Evolutionary conservation across 1,140 invertebrate genomes (phyloP).

Genomic region (Zaprionus tsacasi): DNA sequence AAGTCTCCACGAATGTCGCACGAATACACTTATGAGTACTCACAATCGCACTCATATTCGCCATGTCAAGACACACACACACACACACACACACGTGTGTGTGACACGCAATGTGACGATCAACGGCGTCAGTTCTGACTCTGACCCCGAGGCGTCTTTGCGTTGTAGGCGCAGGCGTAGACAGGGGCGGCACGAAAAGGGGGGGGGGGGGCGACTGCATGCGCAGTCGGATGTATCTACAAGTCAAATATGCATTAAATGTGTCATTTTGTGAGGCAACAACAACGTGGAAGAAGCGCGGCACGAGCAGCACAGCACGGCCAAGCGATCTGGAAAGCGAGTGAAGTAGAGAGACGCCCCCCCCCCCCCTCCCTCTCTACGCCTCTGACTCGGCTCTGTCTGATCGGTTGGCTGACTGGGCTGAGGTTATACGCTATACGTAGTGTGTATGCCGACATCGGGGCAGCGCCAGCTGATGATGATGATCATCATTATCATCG

Average conservation of each 20-base stretch:
- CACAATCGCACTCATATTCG: constrained; percentile 31
- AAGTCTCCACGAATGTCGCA: constrained; percentile 47
- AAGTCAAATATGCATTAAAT: constrained; percentile 83
- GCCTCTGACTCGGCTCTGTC: constrained; percentile 24
- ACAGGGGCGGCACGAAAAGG: background rate
- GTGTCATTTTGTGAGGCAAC: constrained; percentile 77
- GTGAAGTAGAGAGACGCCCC: constrained; percentile 20
- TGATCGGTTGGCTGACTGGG: constrained; percentile 73
- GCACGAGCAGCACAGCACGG: constrained; percentile 41
- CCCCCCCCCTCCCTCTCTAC: background rate
- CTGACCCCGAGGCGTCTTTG: constrained; percentile 28
- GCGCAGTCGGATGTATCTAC: constrained; percentile 73
- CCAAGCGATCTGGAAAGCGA: constrained; percentile 57
- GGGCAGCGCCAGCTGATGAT: constrained; percentile 25
- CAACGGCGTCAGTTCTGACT: constrained; percentile 23
- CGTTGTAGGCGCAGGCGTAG: constrained; percentile 2
- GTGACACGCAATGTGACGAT: constrained; percentile 38
- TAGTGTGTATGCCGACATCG: constrained; percentile 53
- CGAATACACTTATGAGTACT: constrained; percentile 32
- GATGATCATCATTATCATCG: constrained; percentile 5
- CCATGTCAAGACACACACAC: background rate
- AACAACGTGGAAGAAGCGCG: constrained; percentile 53
- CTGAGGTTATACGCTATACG: constrained; percentile 58
- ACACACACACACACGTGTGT: background rate
- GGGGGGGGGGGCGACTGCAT: constrained; percentile 29